Conservation (phyloP, 2,797 vertebrate genomes). For the Notolabrus celidotus region DNA sequence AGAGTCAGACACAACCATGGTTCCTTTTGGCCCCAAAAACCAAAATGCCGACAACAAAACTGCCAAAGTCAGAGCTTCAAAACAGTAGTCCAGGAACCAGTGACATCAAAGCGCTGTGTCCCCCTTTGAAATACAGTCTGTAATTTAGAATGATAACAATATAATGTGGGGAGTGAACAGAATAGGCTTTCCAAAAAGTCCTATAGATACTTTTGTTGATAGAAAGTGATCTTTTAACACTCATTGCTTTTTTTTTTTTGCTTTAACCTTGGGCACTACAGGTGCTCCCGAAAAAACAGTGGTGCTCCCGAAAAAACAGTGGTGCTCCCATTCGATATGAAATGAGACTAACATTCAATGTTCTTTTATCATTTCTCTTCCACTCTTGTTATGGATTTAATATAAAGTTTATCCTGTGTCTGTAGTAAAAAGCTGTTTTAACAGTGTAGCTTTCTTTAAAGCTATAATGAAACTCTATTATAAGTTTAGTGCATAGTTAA, state of each 20-base stretch:
- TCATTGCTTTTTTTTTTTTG: background rate
- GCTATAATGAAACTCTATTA: background rate
- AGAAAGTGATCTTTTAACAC: slow-evolving; percentile 1
- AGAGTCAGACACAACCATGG: no score
- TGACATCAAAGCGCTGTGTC: no score
- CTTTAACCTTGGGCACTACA: background rate
- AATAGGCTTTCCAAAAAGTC: no score
- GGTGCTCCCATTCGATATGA: background rate
- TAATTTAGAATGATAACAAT: background rate
- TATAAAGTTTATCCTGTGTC: background rate
- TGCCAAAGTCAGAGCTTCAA: no score
- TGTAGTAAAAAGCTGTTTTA: background rate
- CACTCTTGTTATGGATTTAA: background rate
- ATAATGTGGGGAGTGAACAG: background rate
- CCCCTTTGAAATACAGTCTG: background rate
- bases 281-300: no score
- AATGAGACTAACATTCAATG: background rate
- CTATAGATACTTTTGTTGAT: no score
- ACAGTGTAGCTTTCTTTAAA: background rate
- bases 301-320: background rate
- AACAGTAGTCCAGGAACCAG: no score
- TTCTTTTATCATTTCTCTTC: background rate
- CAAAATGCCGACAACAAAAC: no score
- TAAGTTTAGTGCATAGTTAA: slow-evolving; percentile 25
- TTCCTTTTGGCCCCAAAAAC: no score